phyloP scores from a whole-genome alignment of 2,888 invertebrate species.

The Drosophila cognata region DNA sequence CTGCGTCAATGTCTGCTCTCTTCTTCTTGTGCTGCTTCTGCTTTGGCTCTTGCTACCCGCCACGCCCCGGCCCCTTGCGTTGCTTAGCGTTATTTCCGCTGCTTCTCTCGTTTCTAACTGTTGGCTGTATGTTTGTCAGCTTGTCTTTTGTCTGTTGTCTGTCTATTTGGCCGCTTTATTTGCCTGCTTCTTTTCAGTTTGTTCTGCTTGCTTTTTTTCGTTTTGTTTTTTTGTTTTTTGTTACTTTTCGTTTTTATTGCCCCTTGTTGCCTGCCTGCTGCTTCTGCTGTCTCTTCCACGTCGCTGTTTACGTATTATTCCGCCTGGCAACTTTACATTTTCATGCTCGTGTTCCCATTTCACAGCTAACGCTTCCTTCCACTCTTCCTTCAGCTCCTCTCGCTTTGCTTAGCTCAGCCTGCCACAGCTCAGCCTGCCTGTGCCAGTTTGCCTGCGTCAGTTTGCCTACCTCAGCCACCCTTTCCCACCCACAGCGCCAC shows the following conservation, averaged over 20 bases:
- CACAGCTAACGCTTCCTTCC: conserved; percentile 55
- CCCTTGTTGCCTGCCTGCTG: conserved; percentile 14
- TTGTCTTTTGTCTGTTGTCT: conserved; percentile 40
- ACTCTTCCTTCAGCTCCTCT: conserved; percentile 4
- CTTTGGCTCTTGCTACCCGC: neutral
- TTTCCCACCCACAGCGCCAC: conserved; percentile 29
- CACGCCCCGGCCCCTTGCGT: neutral
- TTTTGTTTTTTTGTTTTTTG: conserved; percentile 2
- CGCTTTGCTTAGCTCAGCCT: neutral
- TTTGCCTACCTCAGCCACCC: conserved; percentile 8
- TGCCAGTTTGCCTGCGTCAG: neutral
- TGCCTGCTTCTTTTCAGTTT: conserved; percentile 50
- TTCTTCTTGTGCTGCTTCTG: conserved; percentile 21
- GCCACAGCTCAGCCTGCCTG: neutral
- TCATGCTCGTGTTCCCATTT: conserved; percentile 73
- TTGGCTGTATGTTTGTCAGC: conserved; percentile 45
- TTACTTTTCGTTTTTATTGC: conserved; percentile 15
- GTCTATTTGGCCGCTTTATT: conserved; percentile 63
- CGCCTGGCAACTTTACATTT: conserved; percentile 71
- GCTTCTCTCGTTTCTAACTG: conserved; percentile 50
- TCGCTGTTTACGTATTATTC: conserved; percentile 36
- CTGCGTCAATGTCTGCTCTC: conserved; percentile 74
- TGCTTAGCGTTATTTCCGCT: neutral
- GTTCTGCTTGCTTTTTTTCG: conserved; percentile 22
- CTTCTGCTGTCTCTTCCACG: neutral